A percentile compares a stretch with the other conserved stretches of the same genome.
Evolutionary conservation across 2,888 invertebrate genomes (phyloP).

Genomic region (Anoncus sp.): DNA sequence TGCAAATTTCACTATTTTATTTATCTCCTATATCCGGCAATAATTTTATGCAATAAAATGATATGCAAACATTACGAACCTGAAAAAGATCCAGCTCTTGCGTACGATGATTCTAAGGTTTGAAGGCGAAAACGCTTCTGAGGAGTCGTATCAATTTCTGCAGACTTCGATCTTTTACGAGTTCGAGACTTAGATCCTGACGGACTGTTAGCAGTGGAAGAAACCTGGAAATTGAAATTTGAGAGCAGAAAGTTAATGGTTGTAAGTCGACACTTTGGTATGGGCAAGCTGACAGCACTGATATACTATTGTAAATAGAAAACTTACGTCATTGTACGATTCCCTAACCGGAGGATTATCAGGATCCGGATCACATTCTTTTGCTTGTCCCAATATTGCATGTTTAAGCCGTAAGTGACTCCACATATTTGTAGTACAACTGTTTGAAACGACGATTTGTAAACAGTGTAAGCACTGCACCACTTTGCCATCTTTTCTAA

Average conservation of each 20-base stretch:
- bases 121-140: not conserved
- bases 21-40: not conserved
- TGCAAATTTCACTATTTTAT: not conserved
- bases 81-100: constrained; percentile 11
- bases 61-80: not conserved
- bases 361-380: no score
- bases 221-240: not conserved
- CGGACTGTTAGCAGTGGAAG: not conserved
- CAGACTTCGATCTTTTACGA: not conserved
- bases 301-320: no score
- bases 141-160: not conserved
- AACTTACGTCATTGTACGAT: no score
- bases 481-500: constrained; percentile 3
- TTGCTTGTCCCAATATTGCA: no score
- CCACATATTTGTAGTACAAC: no score
- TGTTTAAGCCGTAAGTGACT: no score
- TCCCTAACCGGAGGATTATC: no score
- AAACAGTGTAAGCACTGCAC: not conserved
- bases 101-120: constrained; percentile 1
- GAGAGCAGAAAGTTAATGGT: not conserved
- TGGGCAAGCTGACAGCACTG: no score
- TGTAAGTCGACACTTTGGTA: no score
- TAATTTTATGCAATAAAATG: no score
- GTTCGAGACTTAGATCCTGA: not conserved
- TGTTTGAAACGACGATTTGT: no score